A percentile compares a stretch with the other conserved stretches of the same genome.
Conservation (phyloP, 2,797 vertebrate species). For the Oryzias sinensis region DNA sequence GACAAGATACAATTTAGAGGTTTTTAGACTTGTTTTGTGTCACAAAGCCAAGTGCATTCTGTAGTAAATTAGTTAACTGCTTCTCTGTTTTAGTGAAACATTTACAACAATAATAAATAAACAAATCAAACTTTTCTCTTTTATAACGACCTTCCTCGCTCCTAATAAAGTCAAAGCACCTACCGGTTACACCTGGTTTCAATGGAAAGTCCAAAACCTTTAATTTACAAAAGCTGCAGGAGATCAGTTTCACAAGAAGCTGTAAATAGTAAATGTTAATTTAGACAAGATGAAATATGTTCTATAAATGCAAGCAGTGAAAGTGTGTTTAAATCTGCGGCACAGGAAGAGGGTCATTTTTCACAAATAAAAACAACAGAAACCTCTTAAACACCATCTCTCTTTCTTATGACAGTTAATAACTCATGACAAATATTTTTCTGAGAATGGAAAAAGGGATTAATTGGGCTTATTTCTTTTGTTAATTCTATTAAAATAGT, state of each 20-base stretch:
- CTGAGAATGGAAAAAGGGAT: too few species aligned
- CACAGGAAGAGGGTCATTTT: slow-evolving; percentile 11
- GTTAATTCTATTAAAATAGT: too few species aligned
- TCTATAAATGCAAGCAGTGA: slow-evolving; percentile 74
- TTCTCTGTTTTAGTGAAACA: too few species aligned
- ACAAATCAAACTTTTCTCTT: slow-evolving; percentile 36
- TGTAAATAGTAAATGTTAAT: slow-evolving; percentile 81
- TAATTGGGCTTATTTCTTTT: too few species aligned
- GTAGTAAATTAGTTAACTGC: too few species aligned
- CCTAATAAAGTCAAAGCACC: slow-evolving; percentile 71
- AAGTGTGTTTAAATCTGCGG: slow-evolving; percentile 71
- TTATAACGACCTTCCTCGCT: slow-evolving; percentile 78
- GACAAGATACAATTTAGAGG: too few species aligned
- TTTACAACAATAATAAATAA: too few species aligned
- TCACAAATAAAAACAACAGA: slow-evolving; percentile 1
- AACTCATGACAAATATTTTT: slow-evolving; percentile 16
- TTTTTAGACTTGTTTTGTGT: too few species aligned
- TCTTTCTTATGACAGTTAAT: slow-evolving; percentile 3
- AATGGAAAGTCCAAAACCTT: slow-evolving; percentile 73
- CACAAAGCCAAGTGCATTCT: too few species aligned
- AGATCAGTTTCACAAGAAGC: slow-evolving; percentile 74
- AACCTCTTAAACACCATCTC: too few species aligned
- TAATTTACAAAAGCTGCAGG: slow-evolving; percentile 71
- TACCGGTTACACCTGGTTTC: slow-evolving; percentile 76
- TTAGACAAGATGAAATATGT: slow-evolving; percentile 79